Base-by-base conservation (phyloP, 2,888 invertebrate genomes). In the Kuschelorhynchus macadamiae region DNA sequence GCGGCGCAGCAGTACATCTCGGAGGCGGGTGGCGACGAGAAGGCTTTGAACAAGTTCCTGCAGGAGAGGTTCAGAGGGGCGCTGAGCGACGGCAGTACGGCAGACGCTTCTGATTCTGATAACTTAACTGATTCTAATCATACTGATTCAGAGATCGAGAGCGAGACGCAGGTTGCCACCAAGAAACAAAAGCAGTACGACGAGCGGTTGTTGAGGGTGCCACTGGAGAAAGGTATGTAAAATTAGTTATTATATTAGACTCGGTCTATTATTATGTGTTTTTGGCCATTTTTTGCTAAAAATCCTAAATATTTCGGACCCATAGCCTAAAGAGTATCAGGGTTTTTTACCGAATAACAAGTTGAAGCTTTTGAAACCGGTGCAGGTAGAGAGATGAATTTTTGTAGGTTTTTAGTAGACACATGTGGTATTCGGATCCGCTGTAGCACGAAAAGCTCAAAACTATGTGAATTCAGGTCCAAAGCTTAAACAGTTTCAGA, bases 1-100 rank as follows among this genome's bases (percentile, higher is more conserved):
- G 91, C 92, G 46, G 92, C 93, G 20, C 91, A 91, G 78, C 88
- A 92, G 75, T 82, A 82, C 74, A 82, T 84, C 73, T 81, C 80
- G 47, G 84, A 83, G 74, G 80, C 82, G 32, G 83, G 83, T 32
- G 83, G 83, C 49, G 83, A 83, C 72, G 75, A 75, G 50, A 82
- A 83, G 77, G 81, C 83, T 64, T 81, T 85, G 83, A 81, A 87
- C 85, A 84, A 85, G 84, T 81, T 80, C 74, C 76, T 83, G 55
- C 80, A 87, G 85, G 88, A 88, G 75, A 87, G 87, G 80, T 86
- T 88, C 67, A 85, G 86, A 55, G 85, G 87, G 78, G 86, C 87
- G 30, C 77, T 87, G 60, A 86, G 86, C 65, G 88, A 88, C 80
- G 86, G 86, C 70, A 82, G 82, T 78, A 86, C 86, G 73, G 84